These are phyloP conservation scores for Idaea aversata DNA, from an alignment of 2,888 invertebrate species.

Conservation along the genomic window DNA sequence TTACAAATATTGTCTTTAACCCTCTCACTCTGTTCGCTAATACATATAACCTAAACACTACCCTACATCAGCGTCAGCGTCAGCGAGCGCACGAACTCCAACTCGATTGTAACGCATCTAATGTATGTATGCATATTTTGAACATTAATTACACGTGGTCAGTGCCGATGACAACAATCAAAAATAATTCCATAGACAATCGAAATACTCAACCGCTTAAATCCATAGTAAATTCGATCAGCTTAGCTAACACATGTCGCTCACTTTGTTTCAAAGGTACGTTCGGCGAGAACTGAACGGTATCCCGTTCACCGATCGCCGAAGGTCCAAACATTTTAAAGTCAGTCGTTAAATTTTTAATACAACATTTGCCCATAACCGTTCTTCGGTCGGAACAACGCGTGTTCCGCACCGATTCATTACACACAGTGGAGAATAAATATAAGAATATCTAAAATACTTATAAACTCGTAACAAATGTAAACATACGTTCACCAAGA, in stretches of 20 bases:
- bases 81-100: slow-evolving; percentile 39
- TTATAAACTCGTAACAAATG: slow-evolving; percentile 81
- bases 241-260: slow-evolving; percentile 64
- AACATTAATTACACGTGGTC: slow-evolving; percentile 63
- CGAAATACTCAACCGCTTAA: slow-evolving; percentile 73
- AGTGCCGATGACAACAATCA: slow-evolving; percentile 57
- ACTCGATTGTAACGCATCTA: slow-evolving; percentile 57
- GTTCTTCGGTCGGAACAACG: slow-evolving; percentile 31
- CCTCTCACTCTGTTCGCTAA: slow-evolving; percentile 80
- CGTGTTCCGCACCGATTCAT: slow-evolving; percentile 58
- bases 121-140: slow-evolving; percentile 42
- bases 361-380: slow-evolving; percentile 32
- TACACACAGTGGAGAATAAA: slow-evolving; percentile 81
- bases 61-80: slow-evolving; percentile 63
- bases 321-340: slow-evolving; percentile 52
- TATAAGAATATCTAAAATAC: slow-evolving; percentile 87
- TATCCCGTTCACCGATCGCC: slow-evolving; percentile 48
- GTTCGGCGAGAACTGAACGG: slow-evolving; percentile 49
- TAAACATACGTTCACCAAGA: slow-evolving; percentile 74
- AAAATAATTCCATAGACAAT: slow-evolving; percentile 65
- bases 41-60: slow-evolving; percentile 55
- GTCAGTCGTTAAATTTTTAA: slow-evolving; percentile 61
- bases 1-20: slow-evolving; percentile 82
- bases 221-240: slow-evolving; percentile 80
- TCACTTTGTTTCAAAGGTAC: slow-evolving; percentile 4